Conservation (phyloP, 2,888 invertebrate species). For the Plebejus argus region DNA sequence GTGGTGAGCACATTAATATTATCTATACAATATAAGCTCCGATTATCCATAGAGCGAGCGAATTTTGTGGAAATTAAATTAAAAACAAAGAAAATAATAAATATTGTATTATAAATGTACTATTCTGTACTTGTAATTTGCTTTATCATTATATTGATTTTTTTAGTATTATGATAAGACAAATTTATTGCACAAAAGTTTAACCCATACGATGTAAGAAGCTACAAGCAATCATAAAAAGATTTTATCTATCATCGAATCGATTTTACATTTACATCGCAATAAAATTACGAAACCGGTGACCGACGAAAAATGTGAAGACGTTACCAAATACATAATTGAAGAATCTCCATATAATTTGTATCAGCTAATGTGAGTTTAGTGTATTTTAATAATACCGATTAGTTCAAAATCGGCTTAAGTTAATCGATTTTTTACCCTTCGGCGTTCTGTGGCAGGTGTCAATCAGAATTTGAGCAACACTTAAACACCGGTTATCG, state of each 20-base stretch:
- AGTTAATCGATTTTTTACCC: conserved; percentile 20
- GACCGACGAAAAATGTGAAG: conserved; percentile 35
- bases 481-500: conserved; percentile 21
- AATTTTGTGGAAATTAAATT: background rate
- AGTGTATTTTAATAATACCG: conserved; percentile 40
- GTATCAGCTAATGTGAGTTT: conserved; percentile 39
- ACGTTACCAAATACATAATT: conserved; percentile 36
- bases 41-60: background rate
- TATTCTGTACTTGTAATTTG: background rate
- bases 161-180: background rate
- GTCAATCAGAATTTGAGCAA: conserved; percentile 24
- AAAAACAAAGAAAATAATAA: background rate
- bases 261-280: conserved; percentile 19
- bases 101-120: background rate
- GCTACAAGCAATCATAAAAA: background rate
- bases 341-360: conserved; percentile 37
- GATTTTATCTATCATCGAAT: conserved; percentile 10
- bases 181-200: background rate
- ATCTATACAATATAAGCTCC: background rate
- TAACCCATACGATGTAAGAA: background rate
- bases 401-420: conserved; percentile 27
- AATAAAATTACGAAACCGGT: conserved; percentile 36
- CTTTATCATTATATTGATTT: background rate
- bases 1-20: too few relatives aligned
- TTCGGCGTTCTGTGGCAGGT: conserved; percentile 4